These are phyloP conservation scores for Tribolium freemani DNA, from an alignment of 2,888 invertebrate genomes.

Conservation along the genomic window DNA sequence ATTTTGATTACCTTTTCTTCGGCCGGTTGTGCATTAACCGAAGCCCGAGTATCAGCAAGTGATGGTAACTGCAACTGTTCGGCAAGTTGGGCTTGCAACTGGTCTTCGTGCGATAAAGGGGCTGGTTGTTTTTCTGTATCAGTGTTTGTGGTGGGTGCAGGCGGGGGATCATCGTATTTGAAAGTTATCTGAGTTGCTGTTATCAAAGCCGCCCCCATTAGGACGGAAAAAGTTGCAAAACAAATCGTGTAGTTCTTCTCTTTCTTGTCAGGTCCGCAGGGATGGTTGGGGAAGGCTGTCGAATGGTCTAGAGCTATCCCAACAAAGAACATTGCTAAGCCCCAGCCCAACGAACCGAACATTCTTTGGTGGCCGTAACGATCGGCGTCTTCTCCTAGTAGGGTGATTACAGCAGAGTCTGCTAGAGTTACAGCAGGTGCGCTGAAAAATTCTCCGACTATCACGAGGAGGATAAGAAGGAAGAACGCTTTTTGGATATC, in stretches of 20 bases:
- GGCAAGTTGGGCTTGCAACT: conserved; percentile 86
- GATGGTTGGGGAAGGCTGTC: conserved; percentile 94
- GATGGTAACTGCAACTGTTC: conserved; percentile 87
- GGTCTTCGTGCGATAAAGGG: conserved; percentile 78
- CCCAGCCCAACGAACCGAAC: conserved; percentile 95
- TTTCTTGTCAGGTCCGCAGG: conserved; percentile 88
- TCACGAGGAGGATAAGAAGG: conserved; percentile 89
- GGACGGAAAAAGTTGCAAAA: conserved; percentile 96
- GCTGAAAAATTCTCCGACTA: conserved; percentile 98
- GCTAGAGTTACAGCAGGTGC: conserved; percentile 96
- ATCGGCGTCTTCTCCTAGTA: conserved; percentile 90
- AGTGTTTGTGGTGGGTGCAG: conserved; percentile 34
- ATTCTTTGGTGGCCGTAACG: conserved; percentile 97
- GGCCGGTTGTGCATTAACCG: conserved; percentile 66
- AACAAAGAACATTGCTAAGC: conserved; percentile 98
- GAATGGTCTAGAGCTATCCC: conserved; percentile 97
- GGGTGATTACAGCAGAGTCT: conserved; percentile 90
- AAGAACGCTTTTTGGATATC: conserved; percentile 98
- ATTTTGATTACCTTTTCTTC: conserved; percentile 68
- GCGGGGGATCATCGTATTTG: conserved; percentile 72
- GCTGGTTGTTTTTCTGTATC: conserved; percentile 63
- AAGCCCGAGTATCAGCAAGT: conserved; percentile 77
- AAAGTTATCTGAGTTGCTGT: conserved; percentile 90
- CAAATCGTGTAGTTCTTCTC: conserved; percentile 99
- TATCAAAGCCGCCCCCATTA: conserved; percentile 95